Conservation (phyloP, 2,113 vertebrate genomes). For the Phoxinus phoxinus region DNA sequence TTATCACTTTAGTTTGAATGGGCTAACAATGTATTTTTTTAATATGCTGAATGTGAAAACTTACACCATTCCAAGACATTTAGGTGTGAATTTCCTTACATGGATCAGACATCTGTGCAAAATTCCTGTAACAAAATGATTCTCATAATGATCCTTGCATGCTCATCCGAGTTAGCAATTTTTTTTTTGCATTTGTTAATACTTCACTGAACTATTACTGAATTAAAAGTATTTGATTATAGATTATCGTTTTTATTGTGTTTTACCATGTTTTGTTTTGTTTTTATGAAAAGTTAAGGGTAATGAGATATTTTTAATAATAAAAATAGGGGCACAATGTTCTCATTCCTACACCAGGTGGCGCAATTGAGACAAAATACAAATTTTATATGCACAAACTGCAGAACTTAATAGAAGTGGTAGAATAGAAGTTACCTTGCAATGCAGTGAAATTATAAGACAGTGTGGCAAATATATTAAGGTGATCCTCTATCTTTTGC, state of each 20-base stretch:
- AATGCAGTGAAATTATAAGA: neutral
- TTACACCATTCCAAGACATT: neutral
- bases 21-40: neutral
- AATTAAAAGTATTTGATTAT: slow-evolving; percentile 15
- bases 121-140: neutral
- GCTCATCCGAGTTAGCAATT: neutral
- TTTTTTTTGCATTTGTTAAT: neutral
- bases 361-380: neutral
- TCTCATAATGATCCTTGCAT: neutral
- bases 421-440: neutral
- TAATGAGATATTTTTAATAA: too few species aligned
- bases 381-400: neutral
- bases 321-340: neutral
- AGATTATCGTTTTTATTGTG: neutral
- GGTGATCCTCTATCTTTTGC: neutral
- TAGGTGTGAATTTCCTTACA: neutral
- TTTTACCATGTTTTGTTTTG: neutral
- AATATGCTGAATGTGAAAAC: slow-evolving; percentile 15
- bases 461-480: neutral
- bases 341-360: slow-evolving; percentile 1
- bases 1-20: neutral
- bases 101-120: too few species aligned
- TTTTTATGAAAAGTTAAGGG: too few species aligned
- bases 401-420: neutral
- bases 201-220: neutral